Evolutionary conservation across 2,797 vertebrate genomes (phyloP), one percentile per base, ranked within the genome.

Genomic region (Acridotheres tristis): DNA sequence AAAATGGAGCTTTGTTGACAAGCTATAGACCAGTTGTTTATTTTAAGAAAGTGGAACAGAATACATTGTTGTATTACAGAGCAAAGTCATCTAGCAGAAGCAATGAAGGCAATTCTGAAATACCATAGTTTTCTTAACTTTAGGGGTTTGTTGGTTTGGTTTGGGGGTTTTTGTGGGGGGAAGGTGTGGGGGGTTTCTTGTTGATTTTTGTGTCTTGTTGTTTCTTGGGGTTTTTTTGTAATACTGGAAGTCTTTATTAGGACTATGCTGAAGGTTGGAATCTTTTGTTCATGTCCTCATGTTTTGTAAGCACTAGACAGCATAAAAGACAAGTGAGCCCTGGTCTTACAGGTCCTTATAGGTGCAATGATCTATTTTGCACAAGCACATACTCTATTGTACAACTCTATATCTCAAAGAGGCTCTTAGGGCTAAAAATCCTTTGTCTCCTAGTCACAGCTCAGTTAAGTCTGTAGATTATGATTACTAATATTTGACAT

Each of bases 21-120:
- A 93, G 68, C 85, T 29, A 0, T 9, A 92, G 82, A 90, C 94
- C 77, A 92, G 42, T 85, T 90, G 78, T 94, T 95, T 96, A 96
- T 95, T 95, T 97, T 94, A 91, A 88, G 92, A 92, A 95, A 96
- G 51, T 91, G 79, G 89, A 85, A 71, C 76, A 65, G 91, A 90
- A 72, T 92, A 57, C 71, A 69, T 50, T 63, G 78, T 32, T 84
- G 57, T 22, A 47, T 92, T 83, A 76, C 68, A 77, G 25, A 73
- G 34, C 73, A 83, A 79, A 94, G 57, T 73, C n/a, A 72, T 61
- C 73, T 57, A 63, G 54, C 79, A 90, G 89, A 94, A 96, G 80
- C 80, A 82, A 88, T 62, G 66, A 90, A 94, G 47, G 42, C 83
- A 90, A 21, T 79, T 88, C 27, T 73, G 77, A 91, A 89, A 83